phyloP scores from a whole-genome alignment of 2,797 vertebrate genomes.

The Odontamblyopus rebecca region DNA sequence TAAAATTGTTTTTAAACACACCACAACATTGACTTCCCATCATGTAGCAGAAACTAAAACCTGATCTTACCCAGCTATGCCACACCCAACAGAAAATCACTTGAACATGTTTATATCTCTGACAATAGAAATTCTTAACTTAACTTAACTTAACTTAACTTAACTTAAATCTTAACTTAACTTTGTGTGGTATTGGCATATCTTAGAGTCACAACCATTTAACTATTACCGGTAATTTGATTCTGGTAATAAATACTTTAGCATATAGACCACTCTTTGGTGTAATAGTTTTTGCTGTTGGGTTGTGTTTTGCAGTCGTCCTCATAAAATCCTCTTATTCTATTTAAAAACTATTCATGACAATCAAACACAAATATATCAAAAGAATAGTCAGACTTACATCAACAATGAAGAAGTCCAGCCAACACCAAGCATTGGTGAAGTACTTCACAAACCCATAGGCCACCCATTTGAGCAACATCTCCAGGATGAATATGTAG shows the following conservation, averaged over 20 bases:
- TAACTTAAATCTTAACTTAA: background rate
- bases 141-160: too few relatives aligned
- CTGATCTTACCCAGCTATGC: slow-evolving; percentile 52
- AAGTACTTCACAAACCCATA: slow-evolving; percentile 99
- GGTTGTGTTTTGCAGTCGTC: slow-evolving; percentile 48
- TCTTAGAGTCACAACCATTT: background rate
- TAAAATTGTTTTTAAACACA: slow-evolving; percentile 27
- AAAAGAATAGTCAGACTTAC: slow-evolving; percentile 83
- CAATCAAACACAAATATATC: slow-evolving; percentile 8
- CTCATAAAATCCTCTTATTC: slow-evolving; percentile 2
- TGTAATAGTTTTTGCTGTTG: slow-evolving; percentile 34
- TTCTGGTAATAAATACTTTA: background rate
- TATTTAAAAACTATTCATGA: background rate
- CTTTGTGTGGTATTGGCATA: background rate
- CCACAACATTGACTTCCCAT: slow-evolving; percentile 54
- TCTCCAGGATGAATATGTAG: slow-evolving; percentile 99
- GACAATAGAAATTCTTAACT: background rate
- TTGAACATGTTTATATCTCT: background rate
- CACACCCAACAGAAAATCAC: slow-evolving; percentile 63
- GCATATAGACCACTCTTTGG: background rate
- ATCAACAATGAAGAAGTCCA: slow-evolving; percentile 99
- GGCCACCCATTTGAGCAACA: slow-evolving; percentile 98
- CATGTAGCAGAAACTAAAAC: slow-evolving; percentile 54
- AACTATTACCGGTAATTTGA: background rate
- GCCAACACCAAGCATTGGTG: slow-evolving; percentile 99